Percentiles rank a stretch among this genome's conserved stretches.
phyloP scores from a whole-genome alignment of 2,113 vertebrate species.

The Aptenodytes forsteri region DNA sequence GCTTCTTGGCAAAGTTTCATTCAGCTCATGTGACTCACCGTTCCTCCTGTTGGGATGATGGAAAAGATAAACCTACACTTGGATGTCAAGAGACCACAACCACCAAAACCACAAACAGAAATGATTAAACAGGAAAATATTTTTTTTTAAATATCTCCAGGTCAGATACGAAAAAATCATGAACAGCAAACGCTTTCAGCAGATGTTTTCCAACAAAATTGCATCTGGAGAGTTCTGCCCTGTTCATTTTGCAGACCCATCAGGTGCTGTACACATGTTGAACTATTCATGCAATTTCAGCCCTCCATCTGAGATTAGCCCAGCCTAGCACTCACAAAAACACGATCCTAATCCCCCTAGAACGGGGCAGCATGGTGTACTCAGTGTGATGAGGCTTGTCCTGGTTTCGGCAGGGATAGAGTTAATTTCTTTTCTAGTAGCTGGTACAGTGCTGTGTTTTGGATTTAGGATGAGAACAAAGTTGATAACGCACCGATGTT shows the following conservation, averaged over 20 bases:
- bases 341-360: neutral
- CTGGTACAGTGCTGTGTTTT: no score
- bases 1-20: neutral
- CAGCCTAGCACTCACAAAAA: neutral
- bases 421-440: no score
- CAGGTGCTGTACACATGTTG: neutral
- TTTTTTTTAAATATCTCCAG: neutral
- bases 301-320: neutral
- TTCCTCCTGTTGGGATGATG: neutral
- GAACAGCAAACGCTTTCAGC: neutral
- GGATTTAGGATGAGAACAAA: no score
- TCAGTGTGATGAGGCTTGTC: neutral
- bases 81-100: neutral
- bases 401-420: no score
- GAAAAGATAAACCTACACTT: neutral
- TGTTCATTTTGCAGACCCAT: neutral
- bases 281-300: neutral
- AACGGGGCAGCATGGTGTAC: neutral
- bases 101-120: neutral
- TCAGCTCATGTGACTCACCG: neutral
- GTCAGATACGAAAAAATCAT: neutral
- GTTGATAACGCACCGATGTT: no score
- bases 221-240: neutral
- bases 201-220: neutral
- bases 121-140: neutral